Percentiles rank a stretch among this genome's conserved stretches.
phyloP scores from a whole-genome alignment of 2,888 invertebrate species.

The Agrochola litura region DNA sequence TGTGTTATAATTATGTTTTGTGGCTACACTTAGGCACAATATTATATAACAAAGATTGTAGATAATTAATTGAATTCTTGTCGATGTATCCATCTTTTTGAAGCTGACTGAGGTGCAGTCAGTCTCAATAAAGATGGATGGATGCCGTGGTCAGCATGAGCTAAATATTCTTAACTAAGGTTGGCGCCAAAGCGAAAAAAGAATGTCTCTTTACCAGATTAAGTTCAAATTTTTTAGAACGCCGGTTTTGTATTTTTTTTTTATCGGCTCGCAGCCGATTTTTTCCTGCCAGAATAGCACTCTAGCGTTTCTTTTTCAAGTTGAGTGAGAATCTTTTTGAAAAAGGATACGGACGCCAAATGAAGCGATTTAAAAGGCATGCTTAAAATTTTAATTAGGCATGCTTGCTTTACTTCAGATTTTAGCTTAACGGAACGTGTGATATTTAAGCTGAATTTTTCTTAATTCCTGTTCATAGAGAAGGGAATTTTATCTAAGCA shows the following conservation, averaged over 20 bases:
- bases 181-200: not conserved
- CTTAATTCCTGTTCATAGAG: not conserved
- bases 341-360: not conserved
- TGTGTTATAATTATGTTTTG: too few species aligned
- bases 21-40: too few species aligned
- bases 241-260: not conserved
- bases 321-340: not conserved
- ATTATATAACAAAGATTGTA: too few species aligned
- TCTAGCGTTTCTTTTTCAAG: slow-evolving; percentile 19
- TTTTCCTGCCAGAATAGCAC: too few species aligned
- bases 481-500: not conserved
- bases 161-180: too few species aligned
- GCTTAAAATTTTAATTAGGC: slow-evolving; percentile 18
- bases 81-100: too few species aligned
- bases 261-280: not conserved
- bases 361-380: slow-evolving; percentile 4
- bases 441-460: not conserved
- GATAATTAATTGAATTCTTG: too few species aligned
- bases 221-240: not conserved
- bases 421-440: not conserved
- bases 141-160: too few species aligned
- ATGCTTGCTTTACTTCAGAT: not conserved
- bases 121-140: too few species aligned
- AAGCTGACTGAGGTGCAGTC: too few species aligned
- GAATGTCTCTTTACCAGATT: not conserved